A percentile compares a stretch with the other conserved stretches of the same genome.
Evolutionary conservation across 2,113 vertebrate genomes (phyloP).

Genomic region (Rhabdomys dilectus): DNA sequence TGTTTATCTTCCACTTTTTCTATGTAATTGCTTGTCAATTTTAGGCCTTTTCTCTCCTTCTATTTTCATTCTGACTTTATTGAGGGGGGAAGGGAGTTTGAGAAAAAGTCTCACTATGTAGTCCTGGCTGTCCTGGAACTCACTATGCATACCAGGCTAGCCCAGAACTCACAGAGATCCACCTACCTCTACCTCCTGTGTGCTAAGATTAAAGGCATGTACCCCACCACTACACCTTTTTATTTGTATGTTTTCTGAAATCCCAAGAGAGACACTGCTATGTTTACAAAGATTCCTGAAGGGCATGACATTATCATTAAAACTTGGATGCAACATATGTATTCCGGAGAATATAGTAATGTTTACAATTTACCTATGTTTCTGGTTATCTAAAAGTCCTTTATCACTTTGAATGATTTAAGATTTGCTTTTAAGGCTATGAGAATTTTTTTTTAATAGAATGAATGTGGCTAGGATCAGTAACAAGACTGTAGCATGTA

Average conservation of each 20-base stretch:
- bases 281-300: neutral
- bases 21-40: conserved; percentile 49
- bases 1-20: conserved; percentile 60
- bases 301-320: conserved; percentile 2
- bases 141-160: neutral
- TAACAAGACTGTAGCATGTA: conserved; percentile 18
- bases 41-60: conserved; percentile 54
- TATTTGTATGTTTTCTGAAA: conserved; percentile 23
- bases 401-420: conserved; percentile 11
- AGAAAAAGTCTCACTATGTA: neutral
- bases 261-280: neutral
- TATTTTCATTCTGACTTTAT: conserved; percentile 52
- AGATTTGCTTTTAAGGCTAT: conserved; percentile 33
- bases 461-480: conserved; percentile 24
- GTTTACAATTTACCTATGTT: conserved; percentile 49
- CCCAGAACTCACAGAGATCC: neutral
- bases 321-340: neutral
- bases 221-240: neutral
- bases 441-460: neutral
- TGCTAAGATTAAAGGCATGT: neutral
- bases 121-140: neutral
- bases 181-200: neutral
- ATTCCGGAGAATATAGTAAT: neutral
- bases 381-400: conserved; percentile 36
- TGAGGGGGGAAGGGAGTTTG: neutral